Base-by-base conservation (phyloP, 2,888 invertebrate genomes). In the Drosophila diplacantha region DNA sequence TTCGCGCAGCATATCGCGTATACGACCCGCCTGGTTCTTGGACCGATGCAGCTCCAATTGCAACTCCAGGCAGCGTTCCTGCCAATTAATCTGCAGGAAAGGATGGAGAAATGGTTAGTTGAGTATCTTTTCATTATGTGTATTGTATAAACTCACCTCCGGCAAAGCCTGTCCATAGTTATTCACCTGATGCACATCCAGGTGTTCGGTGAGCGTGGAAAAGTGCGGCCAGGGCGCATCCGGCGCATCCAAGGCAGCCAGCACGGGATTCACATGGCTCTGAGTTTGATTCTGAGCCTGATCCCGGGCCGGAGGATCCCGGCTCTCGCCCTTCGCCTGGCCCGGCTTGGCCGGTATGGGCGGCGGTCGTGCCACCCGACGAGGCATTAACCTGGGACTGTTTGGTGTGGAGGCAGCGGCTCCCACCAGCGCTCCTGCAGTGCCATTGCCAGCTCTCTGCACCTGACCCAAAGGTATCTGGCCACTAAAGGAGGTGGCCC, bases 11-110 rank as follows among this genome's bases (percentile, higher is more conserved):
- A 96, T 94, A 85, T 96, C 95, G 49, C 96, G 91, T 54, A 96
- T 95, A 83, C 95, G 92, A 65, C 94, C 94, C 2, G 96, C 95
- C 89, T 96, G 96, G 80, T 94, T 93, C 81, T 95, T 92, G 85
- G 95, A 96, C 71, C 95, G 90, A 85, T 96, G 95, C 76, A 96
- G 89, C 86, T 96, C 96, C 82, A 95, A 89, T 88, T 96, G 96
- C 75, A 97, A 89, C 86, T 95, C 94, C 82, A 95, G 88, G 85
- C 96, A 96, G 58, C 95, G 90, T 88, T 96, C 95, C 89, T 96
- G 95, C 96, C 96, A 96, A 89, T 95, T 95, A 83, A 95, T 91
- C 88, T 88, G 64, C 14, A 3, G 3, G 8, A 20, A 20, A 14
- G 2, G 2, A 38, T 11, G 6, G n/a, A 16, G 8, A 4, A 34